Percentiles rank a stretch among this genome's conserved stretches.
phyloP scores from a whole-genome alignment of 2,113 vertebrate genomes.

The Echinops telfairi region DNA sequence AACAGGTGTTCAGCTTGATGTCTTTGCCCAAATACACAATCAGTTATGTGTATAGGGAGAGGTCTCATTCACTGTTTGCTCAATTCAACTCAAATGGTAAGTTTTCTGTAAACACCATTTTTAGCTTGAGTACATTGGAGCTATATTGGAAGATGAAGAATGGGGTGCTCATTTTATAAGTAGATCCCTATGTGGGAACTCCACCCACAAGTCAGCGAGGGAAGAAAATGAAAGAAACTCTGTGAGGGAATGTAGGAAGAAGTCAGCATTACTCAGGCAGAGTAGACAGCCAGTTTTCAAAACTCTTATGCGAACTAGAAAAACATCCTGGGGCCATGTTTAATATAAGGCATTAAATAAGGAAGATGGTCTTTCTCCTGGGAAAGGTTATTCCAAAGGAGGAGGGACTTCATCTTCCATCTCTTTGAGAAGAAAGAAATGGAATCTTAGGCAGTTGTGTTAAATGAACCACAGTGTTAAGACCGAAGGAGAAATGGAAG shows the following conservation, averaged over 20 bases:
- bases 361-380: neutral
- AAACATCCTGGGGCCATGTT: slow-evolving; percentile 28
- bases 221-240: slow-evolving; percentile 22
- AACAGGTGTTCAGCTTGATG: neutral
- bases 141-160: slow-evolving; percentile 9
- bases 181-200: neutral
- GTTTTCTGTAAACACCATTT: slow-evolving; percentile 14
- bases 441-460: neutral
- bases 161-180: neutral
- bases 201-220: neutral
- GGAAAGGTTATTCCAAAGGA: neutral
- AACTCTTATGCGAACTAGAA: slow-evolving; percentile 30
- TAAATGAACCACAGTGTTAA: neutral
- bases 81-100: slow-evolving; percentile 17
- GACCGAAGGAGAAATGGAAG: neutral
- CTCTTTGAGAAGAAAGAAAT: neutral
- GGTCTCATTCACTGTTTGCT: neutral
- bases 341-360: neutral
- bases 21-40: slow-evolving; percentile 4
- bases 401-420: neutral
- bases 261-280: slow-evolving; percentile 4
- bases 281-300: neutral
- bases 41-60: slow-evolving; percentile 11
- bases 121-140: slow-evolving; percentile 42
- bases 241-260: slow-evolving; percentile 1